phyloP scores from a whole-genome alignment of 2,888 invertebrate species.

The Elegia similella region DNA sequence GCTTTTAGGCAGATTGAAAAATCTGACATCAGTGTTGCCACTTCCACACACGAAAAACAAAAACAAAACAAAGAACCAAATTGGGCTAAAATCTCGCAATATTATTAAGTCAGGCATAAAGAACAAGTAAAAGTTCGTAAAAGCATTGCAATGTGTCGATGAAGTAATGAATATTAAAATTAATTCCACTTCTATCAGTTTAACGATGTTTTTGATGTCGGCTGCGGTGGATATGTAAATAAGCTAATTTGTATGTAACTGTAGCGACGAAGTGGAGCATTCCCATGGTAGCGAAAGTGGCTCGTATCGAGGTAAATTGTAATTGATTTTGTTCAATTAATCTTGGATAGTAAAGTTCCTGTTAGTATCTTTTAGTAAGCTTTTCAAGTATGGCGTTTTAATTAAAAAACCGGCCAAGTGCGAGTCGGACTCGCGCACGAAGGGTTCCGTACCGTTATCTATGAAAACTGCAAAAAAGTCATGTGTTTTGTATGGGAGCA shows the following conservation, averaged over 20 bases:
- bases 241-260: constrained; percentile 15
- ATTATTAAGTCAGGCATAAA: too few relatives aligned
- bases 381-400: background rate
- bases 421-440: too few relatives aligned
- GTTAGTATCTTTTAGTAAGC: background rate
- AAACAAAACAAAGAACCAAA: too few relatives aligned
- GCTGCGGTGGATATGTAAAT: constrained; percentile 9
- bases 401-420: too few relatives aligned
- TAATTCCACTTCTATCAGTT: background rate
- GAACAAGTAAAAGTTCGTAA: background rate
- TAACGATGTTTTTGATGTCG: constrained; percentile 2
- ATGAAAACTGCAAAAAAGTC: too few relatives aligned
- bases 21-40: too few relatives aligned
- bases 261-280: constrained; percentile 1
- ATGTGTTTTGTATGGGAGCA: too few relatives aligned
- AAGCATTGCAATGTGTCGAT: background rate
- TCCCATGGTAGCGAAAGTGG: constrained; percentile 15
- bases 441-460: too few relatives aligned
- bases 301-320: background rate
- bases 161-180: constrained; percentile 9
- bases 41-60: too few relatives aligned
- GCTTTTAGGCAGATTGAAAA: too few relatives aligned
- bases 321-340: constrained; percentile 14
- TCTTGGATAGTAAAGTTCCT: background rate
- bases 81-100: too few relatives aligned